Conservation (phyloP, 2,888 invertebrate genomes). For the Dasysyrphus albostriatus region DNA sequence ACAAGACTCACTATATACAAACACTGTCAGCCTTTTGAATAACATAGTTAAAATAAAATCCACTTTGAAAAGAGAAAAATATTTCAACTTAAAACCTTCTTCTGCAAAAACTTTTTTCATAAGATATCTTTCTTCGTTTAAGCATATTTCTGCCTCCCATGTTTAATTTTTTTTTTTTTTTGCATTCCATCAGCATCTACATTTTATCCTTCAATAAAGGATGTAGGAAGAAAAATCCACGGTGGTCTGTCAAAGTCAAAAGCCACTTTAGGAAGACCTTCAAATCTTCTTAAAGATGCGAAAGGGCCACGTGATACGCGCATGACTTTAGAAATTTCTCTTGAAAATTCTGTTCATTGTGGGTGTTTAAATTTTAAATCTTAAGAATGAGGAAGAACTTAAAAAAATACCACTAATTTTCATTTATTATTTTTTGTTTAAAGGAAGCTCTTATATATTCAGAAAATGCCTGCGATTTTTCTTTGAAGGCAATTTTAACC, state of each 20-base stretch:
- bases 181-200: slow-evolving; percentile 2
- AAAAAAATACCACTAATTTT: neutral
- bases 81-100: neutral
- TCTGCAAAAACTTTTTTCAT: neutral
- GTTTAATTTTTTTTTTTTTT: neutral
- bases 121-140: neutral
- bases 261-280: slow-evolving; percentile 31
- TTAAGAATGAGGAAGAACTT: slow-evolving; percentile 4
- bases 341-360: neutral
- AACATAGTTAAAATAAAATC: neutral
- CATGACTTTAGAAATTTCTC: slow-evolving; percentile 12
- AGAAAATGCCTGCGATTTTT: neutral
- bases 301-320: slow-evolving; percentile 8
- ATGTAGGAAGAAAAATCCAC: slow-evolving; percentile 2
- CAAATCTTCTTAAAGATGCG: slow-evolving; percentile 29
- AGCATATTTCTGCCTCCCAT: slow-evolving; percentile 4
- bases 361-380: slow-evolving; percentile 2
- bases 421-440: neutral
- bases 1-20: neutral
- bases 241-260: slow-evolving; percentile 35
- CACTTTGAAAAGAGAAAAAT: neutral
- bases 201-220: slow-evolving; percentile 31
- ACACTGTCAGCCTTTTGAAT: neutral
- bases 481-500: neutral
- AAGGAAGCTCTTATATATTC: neutral